Evolutionary conservation across 2,797 vertebrate species (phyloP).

Genomic region (Rhyacichthys aspro): DNA sequence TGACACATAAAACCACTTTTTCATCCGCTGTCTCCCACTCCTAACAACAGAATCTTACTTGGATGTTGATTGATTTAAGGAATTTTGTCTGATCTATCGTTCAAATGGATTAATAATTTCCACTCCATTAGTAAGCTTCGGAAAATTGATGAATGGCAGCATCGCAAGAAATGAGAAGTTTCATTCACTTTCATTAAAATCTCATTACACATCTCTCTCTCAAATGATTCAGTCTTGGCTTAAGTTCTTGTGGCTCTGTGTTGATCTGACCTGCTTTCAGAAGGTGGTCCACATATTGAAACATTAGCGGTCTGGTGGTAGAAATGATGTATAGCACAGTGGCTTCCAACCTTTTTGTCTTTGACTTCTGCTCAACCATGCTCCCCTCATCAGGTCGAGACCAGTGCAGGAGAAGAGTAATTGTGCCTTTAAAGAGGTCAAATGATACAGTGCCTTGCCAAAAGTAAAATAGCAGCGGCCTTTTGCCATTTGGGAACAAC

Average conservation of each 20-base stretch:
- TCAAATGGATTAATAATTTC: constrained; percentile 68
- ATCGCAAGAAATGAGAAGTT: constrained; percentile 62
- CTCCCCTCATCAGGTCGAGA: neutral
- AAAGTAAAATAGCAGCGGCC: neutral
- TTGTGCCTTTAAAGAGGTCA: neutral
- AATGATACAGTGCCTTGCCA: neutral
- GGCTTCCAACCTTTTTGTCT: neutral
- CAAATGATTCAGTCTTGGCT: constrained; percentile 49
- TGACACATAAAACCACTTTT: neutral
- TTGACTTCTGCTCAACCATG: neutral
- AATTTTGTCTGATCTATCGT: constrained; percentile 53
- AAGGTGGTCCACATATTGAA: neutral
- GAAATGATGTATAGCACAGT: neutral
- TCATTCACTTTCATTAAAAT: constrained; percentile 74
- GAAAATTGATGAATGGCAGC: constrained; percentile 67
- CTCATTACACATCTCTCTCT: constrained; percentile 60
- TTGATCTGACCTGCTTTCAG: constrained; percentile 15
- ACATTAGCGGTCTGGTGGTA: neutral
- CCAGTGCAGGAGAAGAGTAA: neutral
- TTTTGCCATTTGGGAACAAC: neutral
- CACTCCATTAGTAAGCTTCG: constrained; percentile 59
- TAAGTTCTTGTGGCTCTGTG: constrained; percentile 15
- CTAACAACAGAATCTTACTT: constrained; percentile 42
- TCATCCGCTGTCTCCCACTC: constrained; percentile 2
- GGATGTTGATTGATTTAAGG: constrained; percentile 56